Evolutionary conservation across 2,797 vertebrate genomes (phyloP), one percentile per base, ranked within the genome.

Genomic region (Sebastes itinus): DNA sequence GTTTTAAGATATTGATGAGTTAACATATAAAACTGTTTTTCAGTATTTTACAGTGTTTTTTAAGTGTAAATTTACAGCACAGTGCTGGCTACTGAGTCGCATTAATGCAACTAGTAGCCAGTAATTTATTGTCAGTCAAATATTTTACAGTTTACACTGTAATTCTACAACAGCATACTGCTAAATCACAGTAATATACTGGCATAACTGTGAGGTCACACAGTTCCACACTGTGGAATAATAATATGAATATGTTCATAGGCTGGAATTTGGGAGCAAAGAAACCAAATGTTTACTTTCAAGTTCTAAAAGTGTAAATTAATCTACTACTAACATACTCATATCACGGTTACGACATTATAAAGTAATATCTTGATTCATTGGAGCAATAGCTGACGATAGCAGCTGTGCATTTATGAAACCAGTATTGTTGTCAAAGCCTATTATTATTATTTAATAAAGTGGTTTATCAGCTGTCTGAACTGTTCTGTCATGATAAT

Each of bases 351-450:
- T 7, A 58, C 7, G 54, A 46, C 2, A 55, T 70, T 33, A 35
- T 32, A 33, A 68, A 18, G 13, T 62, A 10, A 33, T 55, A 25
- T 49, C 7, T 32, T 54, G 13, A 64, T 12, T 22, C 10, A 30
- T 5, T 72, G 14, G 20, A 60, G 28, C 23, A 56, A 75, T 52
- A 61, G 22, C 22, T 38, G 52, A 35, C 46, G 5, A 10, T 28
- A 62, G 32, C 13, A 58, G n/a, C 9, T 69, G n/a, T 75, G 25
- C 33, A 73, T 82, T 82, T 63, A 58, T 67, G 16, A 74, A 14
- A 78, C 25, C 67, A 78, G 75, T 77, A 68, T 85, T 87, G 49
- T 67, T 55, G 35, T 58, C 27, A 61, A 62, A 58, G 7, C 11
- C 60, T 59, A 14, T 20, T 30, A 12, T 22, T 30, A 27, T 22